Evolutionary conservation across 2,888 invertebrate genomes (phyloP), one percentile per base, ranked within the genome.

Genomic region (Xestobium rufovillosum): DNA sequence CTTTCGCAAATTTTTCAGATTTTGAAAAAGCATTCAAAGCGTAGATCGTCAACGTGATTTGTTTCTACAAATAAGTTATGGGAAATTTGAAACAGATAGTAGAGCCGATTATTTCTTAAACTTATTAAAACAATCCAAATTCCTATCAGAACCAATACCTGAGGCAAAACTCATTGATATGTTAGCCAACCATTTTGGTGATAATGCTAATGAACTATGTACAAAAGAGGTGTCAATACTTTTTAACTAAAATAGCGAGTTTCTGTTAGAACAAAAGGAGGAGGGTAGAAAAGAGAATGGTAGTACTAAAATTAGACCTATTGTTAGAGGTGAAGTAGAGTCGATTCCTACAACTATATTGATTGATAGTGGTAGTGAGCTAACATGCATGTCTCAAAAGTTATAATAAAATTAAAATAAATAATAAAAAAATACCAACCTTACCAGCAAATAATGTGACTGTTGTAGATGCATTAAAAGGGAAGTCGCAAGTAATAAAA

Each of bases 201-300:
- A n/a, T n/a, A n/a, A n/a, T n/a, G n/a, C n/a, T 19, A n/a, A 19
- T 8, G 23, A 19, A 19, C 6, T 19, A 19, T 6, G 6, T 19
- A n/a, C 23, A 8, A 19, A n/a, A 19, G 23, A 19, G n/a, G 23
- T 19, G n/a, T 19, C 23, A 8, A 19, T 8, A n/a, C 23, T 19
- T 6, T 19, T 19, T 19, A 19, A 19, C n/a, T 8, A 6, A 8
- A 8, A 6, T 19, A 8, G 6, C 6, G 23, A 19, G n/a, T 19
- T 19, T 19, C n/a, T 19, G 23, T n/a, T 19, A n/a, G 23, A 19
- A 19, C n/a, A n/a, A n/a, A n/a, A n/a, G n/a, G 23, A 19, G n/a
- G 23, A 19, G n/a, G 23, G 23, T 8, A n/a, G n/a, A 19, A 19
- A 19, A n/a, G n/a, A 6, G n/a, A 19, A 19, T 19, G 6, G 6